Evolutionary conservation across 53 echinoderm and acorn worm species (phyloP).

Genomic region (Pentamera pediparva): DNA sequence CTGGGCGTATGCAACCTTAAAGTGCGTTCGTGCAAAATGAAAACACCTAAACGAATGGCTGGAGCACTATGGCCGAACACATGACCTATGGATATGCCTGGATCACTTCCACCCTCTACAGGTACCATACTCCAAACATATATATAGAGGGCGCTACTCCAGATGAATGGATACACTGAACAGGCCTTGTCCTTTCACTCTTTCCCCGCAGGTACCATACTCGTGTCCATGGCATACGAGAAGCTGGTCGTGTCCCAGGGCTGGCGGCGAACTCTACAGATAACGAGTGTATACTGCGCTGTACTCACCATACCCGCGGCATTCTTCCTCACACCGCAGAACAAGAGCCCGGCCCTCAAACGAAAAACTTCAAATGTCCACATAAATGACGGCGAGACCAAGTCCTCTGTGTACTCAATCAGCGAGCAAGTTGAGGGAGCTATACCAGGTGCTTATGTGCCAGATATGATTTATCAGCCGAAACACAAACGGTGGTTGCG

Average conservation of each 20-base stretch:
- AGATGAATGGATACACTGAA: too few relatives aligned
- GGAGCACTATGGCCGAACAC: too few relatives aligned
- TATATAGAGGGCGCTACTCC: too few relatives aligned
- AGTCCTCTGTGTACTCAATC: background rate
- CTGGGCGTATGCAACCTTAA: too few relatives aligned
- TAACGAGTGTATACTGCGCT: background rate
- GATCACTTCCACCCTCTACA: too few relatives aligned
- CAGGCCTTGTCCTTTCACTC: too few relatives aligned
- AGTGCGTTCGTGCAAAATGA: too few relatives aligned
- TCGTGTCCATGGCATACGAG: slow-evolving; percentile 1
- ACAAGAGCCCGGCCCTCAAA: background rate
- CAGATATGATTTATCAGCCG: background rate
- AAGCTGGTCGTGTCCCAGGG: background rate
- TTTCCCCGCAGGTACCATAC: background rate
- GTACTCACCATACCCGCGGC: background rate
- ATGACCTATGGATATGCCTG: too few relatives aligned
- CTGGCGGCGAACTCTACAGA: background rate
- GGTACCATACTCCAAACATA: too few relatives aligned
- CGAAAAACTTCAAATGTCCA: background rate
- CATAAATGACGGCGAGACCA: background rate
- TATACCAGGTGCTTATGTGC: background rate
- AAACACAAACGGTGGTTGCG: background rate
- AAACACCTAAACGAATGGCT: too few relatives aligned
- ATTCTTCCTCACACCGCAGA: background rate
- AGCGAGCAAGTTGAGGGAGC: background rate